phyloP scores from a whole-genome alignment of 2,113 vertebrate species.

The Eulemur rufifrons region DNA sequence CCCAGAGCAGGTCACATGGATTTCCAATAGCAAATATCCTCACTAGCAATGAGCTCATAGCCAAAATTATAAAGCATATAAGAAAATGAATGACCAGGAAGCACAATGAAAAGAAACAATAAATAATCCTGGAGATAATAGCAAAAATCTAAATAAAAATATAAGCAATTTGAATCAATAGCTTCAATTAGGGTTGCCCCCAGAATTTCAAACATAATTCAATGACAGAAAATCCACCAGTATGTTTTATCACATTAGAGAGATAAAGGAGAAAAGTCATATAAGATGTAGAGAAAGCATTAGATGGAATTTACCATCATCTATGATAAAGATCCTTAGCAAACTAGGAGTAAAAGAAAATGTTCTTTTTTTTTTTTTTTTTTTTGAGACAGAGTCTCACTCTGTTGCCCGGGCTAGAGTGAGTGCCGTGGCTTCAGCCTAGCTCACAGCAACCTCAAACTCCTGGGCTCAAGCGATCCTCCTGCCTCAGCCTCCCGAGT shows the following conservation, averaged over 20 bases:
- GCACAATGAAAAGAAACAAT: not conserved
- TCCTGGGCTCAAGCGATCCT: too few species aligned
- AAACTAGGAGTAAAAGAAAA: not conserved
- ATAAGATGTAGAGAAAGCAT: not conserved
- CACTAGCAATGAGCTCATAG: not conserved
- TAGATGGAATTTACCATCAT: not conserved
- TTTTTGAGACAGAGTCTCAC: too few species aligned
- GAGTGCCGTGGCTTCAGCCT: too few species aligned
- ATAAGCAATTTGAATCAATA: not conserved
- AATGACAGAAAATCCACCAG: not conserved
- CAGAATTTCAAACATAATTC: not conserved
- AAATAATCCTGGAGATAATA: not conserved
- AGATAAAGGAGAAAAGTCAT: not conserved
- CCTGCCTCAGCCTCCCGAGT: too few species aligned
- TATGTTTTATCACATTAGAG: not conserved
- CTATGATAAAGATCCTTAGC: not conserved
- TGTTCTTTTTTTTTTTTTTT: too few species aligned
- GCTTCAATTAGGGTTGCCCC: not conserved
- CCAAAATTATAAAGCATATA: not conserved
- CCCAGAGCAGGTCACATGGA: not conserved
- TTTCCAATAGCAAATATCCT: not conserved
- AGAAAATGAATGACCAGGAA: not conserved
- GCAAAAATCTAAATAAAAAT: not conserved
- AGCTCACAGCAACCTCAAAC: too few species aligned
- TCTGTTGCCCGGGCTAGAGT: too few species aligned